Conservation (phyloP, 2,888 invertebrate genomes). For the Dryococelus australis region DNA sequence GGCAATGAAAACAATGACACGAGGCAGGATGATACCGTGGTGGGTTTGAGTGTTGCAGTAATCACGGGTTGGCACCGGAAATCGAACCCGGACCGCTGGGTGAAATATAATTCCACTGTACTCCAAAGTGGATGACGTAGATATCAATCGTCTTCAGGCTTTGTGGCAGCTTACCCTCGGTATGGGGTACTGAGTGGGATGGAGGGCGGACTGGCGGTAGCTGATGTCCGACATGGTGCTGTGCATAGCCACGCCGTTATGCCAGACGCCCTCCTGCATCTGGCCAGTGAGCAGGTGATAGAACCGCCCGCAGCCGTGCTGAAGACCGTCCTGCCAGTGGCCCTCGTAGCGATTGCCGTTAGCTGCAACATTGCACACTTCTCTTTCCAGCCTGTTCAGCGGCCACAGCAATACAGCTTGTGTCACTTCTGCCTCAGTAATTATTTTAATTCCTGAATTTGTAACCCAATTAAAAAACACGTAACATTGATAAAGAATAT, state of each 20-base stretch:
- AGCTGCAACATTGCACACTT: constrained; percentile 52
- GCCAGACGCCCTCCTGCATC: constrained; percentile 72
- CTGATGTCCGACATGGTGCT: constrained; percentile 67
- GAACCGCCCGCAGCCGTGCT: constrained; percentile 69
- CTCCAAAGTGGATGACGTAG: neutral
- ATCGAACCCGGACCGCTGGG: neutral
- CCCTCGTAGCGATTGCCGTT: constrained; percentile 74
- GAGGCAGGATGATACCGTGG: too few relatives aligned
- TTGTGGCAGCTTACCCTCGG: constrained; percentile 57
- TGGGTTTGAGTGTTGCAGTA: neutral
- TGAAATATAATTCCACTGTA: neutral
- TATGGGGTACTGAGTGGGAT: constrained; percentile 66
- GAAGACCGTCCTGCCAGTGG: constrained; percentile 64
- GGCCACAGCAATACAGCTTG: too few relatives aligned
- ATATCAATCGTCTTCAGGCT: neutral
- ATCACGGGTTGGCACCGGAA: neutral
- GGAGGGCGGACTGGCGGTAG: constrained; percentile 65
- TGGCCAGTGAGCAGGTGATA: constrained; percentile 71
- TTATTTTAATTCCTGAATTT: too few relatives aligned
- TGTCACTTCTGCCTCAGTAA: too few relatives aligned
- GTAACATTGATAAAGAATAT: too few relatives aligned
- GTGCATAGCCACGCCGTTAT: constrained; percentile 61
- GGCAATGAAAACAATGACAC: too few relatives aligned
- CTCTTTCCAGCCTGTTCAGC: neutral
- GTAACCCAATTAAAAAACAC: too few relatives aligned